Base-by-base conservation (phyloP, 2,113 vertebrate species). In the Lontra canadensis region DNA sequence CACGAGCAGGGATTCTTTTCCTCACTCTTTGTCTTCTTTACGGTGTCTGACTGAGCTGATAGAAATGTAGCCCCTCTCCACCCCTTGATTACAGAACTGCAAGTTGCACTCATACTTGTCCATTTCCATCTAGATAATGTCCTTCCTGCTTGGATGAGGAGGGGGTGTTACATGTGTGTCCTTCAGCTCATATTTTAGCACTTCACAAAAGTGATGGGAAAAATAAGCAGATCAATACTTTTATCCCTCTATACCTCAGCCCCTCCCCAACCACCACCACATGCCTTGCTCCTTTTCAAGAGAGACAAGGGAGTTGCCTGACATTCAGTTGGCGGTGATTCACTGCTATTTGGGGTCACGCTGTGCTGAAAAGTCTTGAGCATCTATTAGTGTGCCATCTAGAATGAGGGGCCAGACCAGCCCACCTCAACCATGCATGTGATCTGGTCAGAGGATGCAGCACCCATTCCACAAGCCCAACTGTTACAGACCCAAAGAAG, bases 401-500 rank as follows among this genome's bases (percentile, higher is more conserved):
- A 61, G 34, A 88, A 91, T 4, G 57, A 63, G 0, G 21, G 7
- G 6, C 13, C 12, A 47, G 39, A 0, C 14, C 17, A 80, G 84
- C n/a, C 42, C 34, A 20, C 55, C 0, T 13, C 39, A 74, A 39
- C 39, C n/a, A 20, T 15, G 6, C 3, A 39, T 0, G 2, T 31
- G 20, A 44, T 59, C n/a, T 29, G 4, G 29, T n/a, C 10, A 44
- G 25, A 81, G 31, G n/a, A 14, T 1, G 20, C 29, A 29, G 18
- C 29, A 31, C n/a, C 29, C 26, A 71, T 6, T 18, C 3, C 1
- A 1, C 0, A 23, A 52, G 39, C 17, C 26, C 31, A 47, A 26
- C 26, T 18, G 1, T 20, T 57, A 85, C 0, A 44, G 25, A 90
- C 17, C 63, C 23, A 44, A 57, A 55, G 29, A 67, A 25, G 34